phyloP scores from a whole-genome alignment of 35 echinoderm and acorn worm species.

The Eucidaris tribuloides region DNA sequence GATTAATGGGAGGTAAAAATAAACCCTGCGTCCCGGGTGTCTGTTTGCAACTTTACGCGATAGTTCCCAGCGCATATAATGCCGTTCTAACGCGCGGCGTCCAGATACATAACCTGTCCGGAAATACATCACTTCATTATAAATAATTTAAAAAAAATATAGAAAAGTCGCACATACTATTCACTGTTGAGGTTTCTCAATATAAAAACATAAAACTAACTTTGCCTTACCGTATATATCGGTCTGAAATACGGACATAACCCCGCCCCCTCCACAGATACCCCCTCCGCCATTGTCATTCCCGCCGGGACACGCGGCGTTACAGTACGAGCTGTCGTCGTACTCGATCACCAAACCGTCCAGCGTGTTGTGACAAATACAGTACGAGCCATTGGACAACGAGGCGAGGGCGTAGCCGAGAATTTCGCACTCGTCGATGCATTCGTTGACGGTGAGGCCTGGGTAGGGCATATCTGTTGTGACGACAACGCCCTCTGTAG shows the following conservation, averaged over 20 bases:
- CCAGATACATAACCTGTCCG: no score
- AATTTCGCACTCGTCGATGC: constrained; percentile 41
- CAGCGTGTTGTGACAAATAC: constrained; percentile 58
- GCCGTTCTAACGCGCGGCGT: no score
- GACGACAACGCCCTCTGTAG: not conserved
- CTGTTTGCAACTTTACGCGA: no score
- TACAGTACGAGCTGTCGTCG: constrained; percentile 28
- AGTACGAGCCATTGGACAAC: constrained; percentile 37
- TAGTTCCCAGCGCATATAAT: no score
- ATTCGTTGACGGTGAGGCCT: constrained; percentile 50
- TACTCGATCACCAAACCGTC: not conserved
- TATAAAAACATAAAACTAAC: no score
- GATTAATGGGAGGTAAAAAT: no score
- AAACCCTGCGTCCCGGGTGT: no score
- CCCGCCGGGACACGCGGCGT: constrained; percentile 51
- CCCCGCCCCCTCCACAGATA: constrained; percentile 47
- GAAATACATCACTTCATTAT: no score
- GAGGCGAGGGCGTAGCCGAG: constrained; percentile 43
- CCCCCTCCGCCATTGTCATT: constrained; percentile 39
- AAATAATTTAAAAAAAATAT: no score
- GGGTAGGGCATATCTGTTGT: constrained; percentile 40
- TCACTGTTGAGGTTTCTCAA: no score
- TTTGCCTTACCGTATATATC: constrained; percentile 34
- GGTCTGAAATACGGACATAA: constrained; percentile 44
- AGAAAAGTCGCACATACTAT: no score